A percentile compares a stretch with the other conserved stretches of the same genome.
Conservation (phyloP, 1,140 invertebrate species). For the Acyrthosiphon pisum region DNA sequence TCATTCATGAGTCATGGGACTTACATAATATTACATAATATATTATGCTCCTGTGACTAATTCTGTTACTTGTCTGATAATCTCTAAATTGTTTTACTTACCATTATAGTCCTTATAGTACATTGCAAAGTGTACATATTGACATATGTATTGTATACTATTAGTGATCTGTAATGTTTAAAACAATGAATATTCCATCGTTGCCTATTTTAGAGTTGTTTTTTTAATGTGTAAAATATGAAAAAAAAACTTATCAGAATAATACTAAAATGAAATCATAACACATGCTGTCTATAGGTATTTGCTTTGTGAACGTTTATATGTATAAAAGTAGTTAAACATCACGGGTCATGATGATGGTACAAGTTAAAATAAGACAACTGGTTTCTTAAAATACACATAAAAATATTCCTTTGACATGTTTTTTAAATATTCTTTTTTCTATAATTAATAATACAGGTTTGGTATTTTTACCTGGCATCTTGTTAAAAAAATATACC, state of each 20-base stretch:
- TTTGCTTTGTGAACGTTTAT: not conserved
- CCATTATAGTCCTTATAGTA: not conserved
- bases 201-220: too few relatives aligned
- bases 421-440: not conserved
- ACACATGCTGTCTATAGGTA: not conserved
- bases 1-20: too few relatives aligned
- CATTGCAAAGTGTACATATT: not conserved
- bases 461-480: not conserved
- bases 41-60: not conserved
- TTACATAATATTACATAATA: too few relatives aligned
- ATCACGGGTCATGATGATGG: not conserved
- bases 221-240: not conserved
- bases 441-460: slow-evolving; percentile 1
- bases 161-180: not conserved
- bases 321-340: not conserved
- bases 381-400: not conserved
- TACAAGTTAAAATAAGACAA: not conserved
- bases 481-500: not conserved
- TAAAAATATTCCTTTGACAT: not conserved
- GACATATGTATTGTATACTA: too few relatives aligned
- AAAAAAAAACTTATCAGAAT: not conserved
- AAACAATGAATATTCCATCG: not conserved
- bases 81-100: not conserved
- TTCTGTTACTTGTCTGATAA: not conserved
- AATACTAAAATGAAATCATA: not conserved